Conservation (phyloP, 2,113 vertebrate genomes). For the Tachysurus fulvidraco region DNA sequence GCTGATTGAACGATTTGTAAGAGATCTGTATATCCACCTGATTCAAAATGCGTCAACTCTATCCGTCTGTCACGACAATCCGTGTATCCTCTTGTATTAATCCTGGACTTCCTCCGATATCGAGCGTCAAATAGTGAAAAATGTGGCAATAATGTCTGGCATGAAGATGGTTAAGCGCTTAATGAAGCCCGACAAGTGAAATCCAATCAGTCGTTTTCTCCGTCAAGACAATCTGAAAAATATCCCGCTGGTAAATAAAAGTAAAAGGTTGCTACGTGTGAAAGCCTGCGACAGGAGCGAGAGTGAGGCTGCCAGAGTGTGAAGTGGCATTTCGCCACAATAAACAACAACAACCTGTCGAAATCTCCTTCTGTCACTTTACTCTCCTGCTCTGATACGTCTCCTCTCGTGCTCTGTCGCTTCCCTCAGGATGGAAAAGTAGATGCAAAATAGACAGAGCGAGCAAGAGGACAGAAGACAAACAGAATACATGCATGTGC, state of each 20-base stretch:
- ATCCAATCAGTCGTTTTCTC: slow-evolving; percentile 1
- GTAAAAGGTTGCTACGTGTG: slow-evolving; percentile 18
- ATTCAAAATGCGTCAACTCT: background rate
- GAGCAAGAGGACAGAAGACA: slow-evolving; percentile 5
- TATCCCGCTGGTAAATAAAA: slow-evolving; percentile 31
- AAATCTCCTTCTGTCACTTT: slow-evolving; percentile 41
- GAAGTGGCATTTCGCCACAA: slow-evolving; percentile 24
- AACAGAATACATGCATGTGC: slow-evolving; percentile 1
- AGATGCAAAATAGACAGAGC: background rate
- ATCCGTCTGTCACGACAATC: background rate
- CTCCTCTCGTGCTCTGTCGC: slow-evolving; percentile 9
- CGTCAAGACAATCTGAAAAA: slow-evolving; percentile 13
- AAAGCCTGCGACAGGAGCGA: slow-evolving; percentile 7
- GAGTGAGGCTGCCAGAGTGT: slow-evolving; percentile 29
- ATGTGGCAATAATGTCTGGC: slow-evolving; percentile 17
- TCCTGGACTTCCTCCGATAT: background rate
- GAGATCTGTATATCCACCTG: background rate
- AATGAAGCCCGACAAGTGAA: slow-evolving; percentile 20
- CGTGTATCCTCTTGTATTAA: background rate
- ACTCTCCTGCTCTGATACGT: slow-evolving; percentile 28
- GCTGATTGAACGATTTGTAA: background rate
- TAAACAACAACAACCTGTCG: slow-evolving; percentile 36
- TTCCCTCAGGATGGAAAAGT: slow-evolving; percentile 22
- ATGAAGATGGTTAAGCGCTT: slow-evolving; percentile 16
- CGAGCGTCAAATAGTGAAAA: background rate